phyloP scores from a whole-genome alignment of 2,888 invertebrate genomes.

The Chloroclystis v-ata region DNA sequence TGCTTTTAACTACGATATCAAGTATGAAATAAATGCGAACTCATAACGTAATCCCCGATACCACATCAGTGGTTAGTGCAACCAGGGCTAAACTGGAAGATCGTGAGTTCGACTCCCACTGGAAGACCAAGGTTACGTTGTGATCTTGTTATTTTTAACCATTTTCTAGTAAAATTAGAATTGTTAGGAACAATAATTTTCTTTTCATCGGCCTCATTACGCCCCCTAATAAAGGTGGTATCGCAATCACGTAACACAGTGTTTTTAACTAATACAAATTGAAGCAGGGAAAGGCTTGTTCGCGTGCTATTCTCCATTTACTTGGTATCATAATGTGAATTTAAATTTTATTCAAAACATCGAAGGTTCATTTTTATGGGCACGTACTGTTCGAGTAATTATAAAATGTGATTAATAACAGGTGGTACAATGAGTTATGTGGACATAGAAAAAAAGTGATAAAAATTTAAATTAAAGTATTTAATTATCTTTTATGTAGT shows the following conservation, averaged over 20 bases:
- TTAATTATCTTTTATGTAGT: no score
- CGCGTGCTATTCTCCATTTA: constrained; percentile 49
- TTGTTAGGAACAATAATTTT: background rate
- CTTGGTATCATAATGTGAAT: constrained; percentile 38
- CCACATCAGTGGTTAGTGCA: no score
- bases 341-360: constrained; percentile 31
- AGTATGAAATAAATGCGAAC: no score
- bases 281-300: constrained; percentile 37
- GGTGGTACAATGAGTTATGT: background rate
- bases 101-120: no score
- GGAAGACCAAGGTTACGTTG: no score
- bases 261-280: constrained; percentile 50
- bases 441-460: no score
- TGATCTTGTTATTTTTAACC: no score
- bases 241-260: constrained; percentile 39
- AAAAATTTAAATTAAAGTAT: no score
- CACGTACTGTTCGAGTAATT: constrained; percentile 6
- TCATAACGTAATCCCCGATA: no score
- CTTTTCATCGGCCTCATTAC: background rate
- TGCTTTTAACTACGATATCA: no score
- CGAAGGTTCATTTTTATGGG: constrained; percentile 16
- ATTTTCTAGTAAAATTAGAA: no score
- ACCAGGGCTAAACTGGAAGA: no score
- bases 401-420: constrained; percentile 6
- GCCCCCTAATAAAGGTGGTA: constrained; percentile 1